Evolutionary conservation across 2,797 vertebrate genomes (phyloP), one percentile per base, ranked within the genome.

Genomic region (Sebastes vulpes): DNA sequence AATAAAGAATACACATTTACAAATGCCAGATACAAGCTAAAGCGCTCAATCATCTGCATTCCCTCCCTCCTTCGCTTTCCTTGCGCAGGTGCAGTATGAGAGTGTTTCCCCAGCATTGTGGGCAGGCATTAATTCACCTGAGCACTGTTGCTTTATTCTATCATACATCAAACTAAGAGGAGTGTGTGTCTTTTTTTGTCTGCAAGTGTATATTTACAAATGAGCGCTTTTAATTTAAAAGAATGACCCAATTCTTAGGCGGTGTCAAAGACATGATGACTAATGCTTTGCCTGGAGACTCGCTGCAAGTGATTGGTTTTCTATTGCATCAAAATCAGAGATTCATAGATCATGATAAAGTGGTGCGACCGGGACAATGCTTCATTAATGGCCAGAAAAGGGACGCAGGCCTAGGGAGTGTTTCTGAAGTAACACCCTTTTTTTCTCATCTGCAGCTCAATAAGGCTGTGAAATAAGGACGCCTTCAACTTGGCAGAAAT

Each of bases 301-400:
- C 69, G 95, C 94, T 94, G 92, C 95, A 93, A 96, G 93, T 94
- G 95, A 96, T 96, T 96, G 96, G 94, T 95, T 96, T 96, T 96
- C 95, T 94, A 96, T 96, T 95, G 95, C 94, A 93, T 96, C 95
- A 96, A 95, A 96, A 96, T 96, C 95, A 94, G 88, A 95, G 94
- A 94, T 96, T 95, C 95, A 96, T 96, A 96, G 95, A 97, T 97
- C 95, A 96, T 95, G 95, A 97, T 96, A 95, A 96, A 96, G 91
- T 90, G 81, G 89, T 70, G 87, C 63, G 82, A 83, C 85, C 72
- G 70, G 89, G 90, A 94, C 94, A 85, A 90, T 90, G 89, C 94
- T 94, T 95, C 94, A 92, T 95, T 96, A 96, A 94, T 94, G 94
- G 88, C 81, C 85, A 82, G 86, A 89, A 38, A 63, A 92, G 85